A percentile compares a stretch with the other conserved stretches of the same genome.
Conservation (phyloP, 1,140 invertebrate genomes). For the Sipha flava region DNA sequence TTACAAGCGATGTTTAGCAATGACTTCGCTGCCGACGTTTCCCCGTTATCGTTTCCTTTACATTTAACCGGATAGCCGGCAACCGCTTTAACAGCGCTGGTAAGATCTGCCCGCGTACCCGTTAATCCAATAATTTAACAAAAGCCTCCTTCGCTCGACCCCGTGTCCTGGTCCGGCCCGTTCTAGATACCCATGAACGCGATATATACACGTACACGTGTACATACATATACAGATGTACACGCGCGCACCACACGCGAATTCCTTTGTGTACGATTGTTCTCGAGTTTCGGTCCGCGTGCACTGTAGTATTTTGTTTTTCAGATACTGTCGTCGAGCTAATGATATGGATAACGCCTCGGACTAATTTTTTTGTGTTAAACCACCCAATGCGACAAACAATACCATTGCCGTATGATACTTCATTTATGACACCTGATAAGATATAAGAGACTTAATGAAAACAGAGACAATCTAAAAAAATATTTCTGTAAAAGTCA, state of each 20-base stretch:
- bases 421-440: too few relatives aligned
- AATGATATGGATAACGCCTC: background rate
- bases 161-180: too few relatives aligned
- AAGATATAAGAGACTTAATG: too few relatives aligned
- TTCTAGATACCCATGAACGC: background rate
- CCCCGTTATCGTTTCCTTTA: slow-evolving; percentile 21
- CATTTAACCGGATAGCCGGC: slow-evolving; percentile 18
- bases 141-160: background rate
- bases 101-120: background rate
- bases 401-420: background rate
- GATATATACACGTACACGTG: background rate
- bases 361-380: background rate
- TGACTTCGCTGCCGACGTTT: background rate
- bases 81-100: background rate
- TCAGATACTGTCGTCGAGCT: background rate
- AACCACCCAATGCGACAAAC: background rate
- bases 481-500: too few relatives aligned
- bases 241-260: too few relatives aligned
- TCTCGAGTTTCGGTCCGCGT: background rate
- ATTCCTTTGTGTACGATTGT: too few relatives aligned
- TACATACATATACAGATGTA: background rate
- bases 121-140: slow-evolving; percentile 3
- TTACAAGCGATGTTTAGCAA: background rate
- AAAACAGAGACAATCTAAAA: too few relatives aligned
- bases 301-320: background rate